Percentiles rank a stretch among this genome's conserved stretches.
These are phyloP conservation scores for Syngnathus scovelli DNA, from an alignment of 2,113 vertebrate genomes.

Conservation along the genomic window DNA sequence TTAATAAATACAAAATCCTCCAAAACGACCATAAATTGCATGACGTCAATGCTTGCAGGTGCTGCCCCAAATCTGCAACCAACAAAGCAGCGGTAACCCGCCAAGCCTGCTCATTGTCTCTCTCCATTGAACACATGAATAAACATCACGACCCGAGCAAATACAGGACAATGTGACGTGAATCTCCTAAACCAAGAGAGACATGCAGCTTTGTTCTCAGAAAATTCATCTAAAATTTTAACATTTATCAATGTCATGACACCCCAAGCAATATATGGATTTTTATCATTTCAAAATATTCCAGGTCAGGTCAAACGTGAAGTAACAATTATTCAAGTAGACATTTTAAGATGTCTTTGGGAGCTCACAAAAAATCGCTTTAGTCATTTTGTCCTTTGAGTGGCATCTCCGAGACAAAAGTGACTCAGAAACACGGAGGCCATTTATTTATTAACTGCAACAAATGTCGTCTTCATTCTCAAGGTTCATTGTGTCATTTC, in stretches of 20 bases:
- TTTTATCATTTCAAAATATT: too few relatives aligned
- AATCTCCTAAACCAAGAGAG: neutral
- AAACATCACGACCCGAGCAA: neutral
- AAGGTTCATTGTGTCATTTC: neutral
- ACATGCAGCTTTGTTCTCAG: neutral
- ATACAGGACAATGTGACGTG: neutral
- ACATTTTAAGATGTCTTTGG: slow-evolving; percentile 5
- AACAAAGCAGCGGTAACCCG: neutral
- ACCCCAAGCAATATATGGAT: too few relatives aligned
- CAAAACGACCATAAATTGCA: neutral
- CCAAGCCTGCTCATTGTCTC: neutral
- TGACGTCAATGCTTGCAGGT: neutral
- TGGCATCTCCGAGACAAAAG: neutral
- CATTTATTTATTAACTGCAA: neutral
- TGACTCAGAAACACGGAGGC: slow-evolving; percentile 15
- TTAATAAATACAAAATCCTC: neutral
- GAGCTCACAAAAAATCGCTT: slow-evolving; percentile 1
- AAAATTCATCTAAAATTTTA: neutral
- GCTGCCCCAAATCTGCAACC: neutral
- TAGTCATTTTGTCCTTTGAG: slow-evolving; percentile 8
- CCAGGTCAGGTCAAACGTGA: neutral
- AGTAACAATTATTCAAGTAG: neutral
- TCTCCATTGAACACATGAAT: neutral
- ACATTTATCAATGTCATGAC: neutral
- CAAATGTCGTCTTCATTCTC: neutral